Percentiles rank a stretch among this genome's conserved stretches.
Evolutionary conservation across 2,797 vertebrate species (phyloP).

Genomic region (Cygnus olor): DNA sequence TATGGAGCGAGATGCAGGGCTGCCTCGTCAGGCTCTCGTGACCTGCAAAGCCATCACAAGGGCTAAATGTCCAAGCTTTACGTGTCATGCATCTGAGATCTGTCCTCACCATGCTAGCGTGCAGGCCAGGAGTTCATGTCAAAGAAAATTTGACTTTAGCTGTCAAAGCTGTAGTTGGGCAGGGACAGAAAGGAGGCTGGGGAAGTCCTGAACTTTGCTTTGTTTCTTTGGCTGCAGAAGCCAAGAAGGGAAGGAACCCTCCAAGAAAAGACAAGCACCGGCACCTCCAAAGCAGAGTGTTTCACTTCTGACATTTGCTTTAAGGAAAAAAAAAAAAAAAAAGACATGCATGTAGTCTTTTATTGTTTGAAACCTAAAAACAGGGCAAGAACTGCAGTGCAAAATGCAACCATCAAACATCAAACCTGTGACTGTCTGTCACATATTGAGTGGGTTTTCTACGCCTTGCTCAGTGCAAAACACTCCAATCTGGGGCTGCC

Average conservation of each 20-base stretch:
- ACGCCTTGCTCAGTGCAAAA: background rate
- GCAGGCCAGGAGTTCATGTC: background rate
- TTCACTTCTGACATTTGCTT: background rate
- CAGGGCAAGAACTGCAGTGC: background rate
- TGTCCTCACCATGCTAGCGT: fast-evolving
- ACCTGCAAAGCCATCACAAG: background rate
- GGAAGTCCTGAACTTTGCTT: background rate
- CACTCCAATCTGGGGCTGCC: background rate
- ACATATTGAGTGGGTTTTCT: background rate
- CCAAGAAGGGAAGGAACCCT: background rate
- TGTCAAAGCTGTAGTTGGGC: background rate
- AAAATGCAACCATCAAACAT: background rate
- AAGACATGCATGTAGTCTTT: background rate
- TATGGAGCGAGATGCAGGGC: fast-evolving
- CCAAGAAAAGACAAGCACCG: background rate
- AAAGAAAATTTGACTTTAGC: background rate
- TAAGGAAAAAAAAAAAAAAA: background rate
- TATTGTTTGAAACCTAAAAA: background rate
- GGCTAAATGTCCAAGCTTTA: background rate
- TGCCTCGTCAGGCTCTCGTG: background rate
- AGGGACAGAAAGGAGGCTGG: background rate
- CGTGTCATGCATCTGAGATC: background rate
- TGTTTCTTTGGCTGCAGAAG: background rate
- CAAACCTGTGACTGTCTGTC: background rate
- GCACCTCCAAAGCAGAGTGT: background rate